These are phyloP conservation scores for Microcebus jonahi DNA, from an alignment of 2,113 vertebrate genomes.

Conservation along the genomic window DNA sequence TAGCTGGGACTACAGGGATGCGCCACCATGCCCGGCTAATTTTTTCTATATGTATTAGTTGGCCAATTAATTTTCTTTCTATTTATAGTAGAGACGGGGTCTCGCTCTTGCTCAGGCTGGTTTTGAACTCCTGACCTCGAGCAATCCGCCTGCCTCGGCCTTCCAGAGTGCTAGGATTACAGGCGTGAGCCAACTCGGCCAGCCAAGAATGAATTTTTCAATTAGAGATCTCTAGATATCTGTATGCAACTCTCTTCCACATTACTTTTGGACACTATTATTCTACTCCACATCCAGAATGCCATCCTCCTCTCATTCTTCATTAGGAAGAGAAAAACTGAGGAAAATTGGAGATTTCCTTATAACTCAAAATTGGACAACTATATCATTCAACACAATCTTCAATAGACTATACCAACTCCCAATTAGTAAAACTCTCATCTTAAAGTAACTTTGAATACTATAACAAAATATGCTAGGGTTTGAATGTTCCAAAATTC, in stretches of 20 bases:
- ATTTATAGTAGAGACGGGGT: no score
- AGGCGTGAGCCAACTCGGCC: no score
- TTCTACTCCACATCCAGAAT: background rate
- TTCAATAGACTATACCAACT: background rate
- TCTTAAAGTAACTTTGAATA: conserved; percentile 24
- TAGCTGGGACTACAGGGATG: no score
- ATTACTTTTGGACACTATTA: background rate
- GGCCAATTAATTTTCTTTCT: no score
- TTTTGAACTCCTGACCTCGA: no score
- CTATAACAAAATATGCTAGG: background rate
- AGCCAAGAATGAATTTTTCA: background rate
- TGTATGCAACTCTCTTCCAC: background rate
- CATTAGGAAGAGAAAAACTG: background rate
- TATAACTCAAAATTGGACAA: background rate
- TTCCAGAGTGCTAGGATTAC: no score
- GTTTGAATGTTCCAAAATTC: background rate
- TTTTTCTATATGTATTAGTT: no score
- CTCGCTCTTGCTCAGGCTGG: no score
- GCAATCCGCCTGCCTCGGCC: no score
- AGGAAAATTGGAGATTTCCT: background rate
- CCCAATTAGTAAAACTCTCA: background rate
- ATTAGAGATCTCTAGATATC: background rate
- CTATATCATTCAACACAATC: background rate
- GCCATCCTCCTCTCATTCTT: background rate
- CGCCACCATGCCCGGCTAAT: no score